Base-by-base conservation (phyloP, 1,140 invertebrate species). In the Pseudoatta argentina region DNA sequence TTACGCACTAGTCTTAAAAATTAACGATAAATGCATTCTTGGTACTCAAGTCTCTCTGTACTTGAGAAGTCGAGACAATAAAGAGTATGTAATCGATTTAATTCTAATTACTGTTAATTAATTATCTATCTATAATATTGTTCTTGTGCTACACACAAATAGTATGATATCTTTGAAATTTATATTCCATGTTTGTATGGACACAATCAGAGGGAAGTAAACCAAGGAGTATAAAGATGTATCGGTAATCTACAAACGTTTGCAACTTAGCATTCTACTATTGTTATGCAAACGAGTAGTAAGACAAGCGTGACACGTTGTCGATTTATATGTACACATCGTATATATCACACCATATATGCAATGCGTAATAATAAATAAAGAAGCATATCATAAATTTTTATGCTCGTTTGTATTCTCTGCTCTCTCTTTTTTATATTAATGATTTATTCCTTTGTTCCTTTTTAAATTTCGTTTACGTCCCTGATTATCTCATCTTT, bases 1-100 rank as follows among this genome's bases (percentile, higher is more conserved):
- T 44, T 72, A 89, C 59, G 12, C 8, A 48, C 63, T 64, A 83
- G 16, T 57, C 55, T 86, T 89, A 81, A 64, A 73, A 69, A 67
- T 89, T 87, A 87, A 76, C 8, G 30, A 85, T 90, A 90, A 91
- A 91, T 91, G 89, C 89, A 88, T 91, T 8, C 71, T 91, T 91
- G 89, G 87, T 91, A 91, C 89, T 86, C 66, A 86, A 79, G 55
- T 69, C 63, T 73, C 24, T 83, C 55, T 10, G 21, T 73, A 76
- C 48, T 53, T 69, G 73, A 69, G 16, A 77, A 44, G 8, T 75
- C 79, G 21, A 75, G 27, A 85, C 16, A 12, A 63, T 61, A 87
- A 7, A 39, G 7, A 39, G 34, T 39, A 7, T 39, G 34, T 39
- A 39, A 39, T 39, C 34, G 34, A 39, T 39, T 39, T 39, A 39